A percentile compares a stretch with the other conserved stretches of the same genome.
These are phyloP conservation scores for Melanaphis sacchari DNA, from an alignment of 1,140 invertebrate species.

Conservation along the genomic window DNA sequence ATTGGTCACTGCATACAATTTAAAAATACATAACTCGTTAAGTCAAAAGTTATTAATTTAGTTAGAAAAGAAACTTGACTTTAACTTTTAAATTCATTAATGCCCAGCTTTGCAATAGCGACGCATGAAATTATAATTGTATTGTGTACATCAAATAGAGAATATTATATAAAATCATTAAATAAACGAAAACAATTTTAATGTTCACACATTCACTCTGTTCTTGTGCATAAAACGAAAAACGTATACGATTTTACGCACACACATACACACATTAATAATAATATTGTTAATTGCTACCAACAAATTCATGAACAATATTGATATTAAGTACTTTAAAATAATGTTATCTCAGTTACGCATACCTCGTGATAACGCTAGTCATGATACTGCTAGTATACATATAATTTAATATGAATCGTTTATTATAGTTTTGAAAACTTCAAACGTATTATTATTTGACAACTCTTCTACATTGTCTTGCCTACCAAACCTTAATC, in stretches of 20 bases:
- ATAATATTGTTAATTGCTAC: no score
- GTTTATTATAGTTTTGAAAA: neutral
- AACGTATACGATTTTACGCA: no score
- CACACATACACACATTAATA: neutral
- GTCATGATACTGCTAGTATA: no score
- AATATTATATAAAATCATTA: neutral
- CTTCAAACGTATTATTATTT: neutral
- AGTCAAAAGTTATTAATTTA: neutral
- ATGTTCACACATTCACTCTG: no score
- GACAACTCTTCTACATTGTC: neutral
- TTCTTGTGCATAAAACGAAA: no score
- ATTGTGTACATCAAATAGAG: neutral
- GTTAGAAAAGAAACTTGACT: neutral
- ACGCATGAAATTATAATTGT: neutral
- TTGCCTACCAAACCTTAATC: neutral
- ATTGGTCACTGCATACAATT: no score
- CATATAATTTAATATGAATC: neutral
- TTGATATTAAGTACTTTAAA: no score
- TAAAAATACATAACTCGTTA: no score
- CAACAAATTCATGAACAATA: neutral
- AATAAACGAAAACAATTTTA: no score
- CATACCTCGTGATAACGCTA: no score
- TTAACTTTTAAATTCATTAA: neutral
- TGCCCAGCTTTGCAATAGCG: neutral
- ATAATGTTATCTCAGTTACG: neutral